Base-by-base conservation (phyloP, 2,113 vertebrate species). In the Electrona antarctica region DNA sequence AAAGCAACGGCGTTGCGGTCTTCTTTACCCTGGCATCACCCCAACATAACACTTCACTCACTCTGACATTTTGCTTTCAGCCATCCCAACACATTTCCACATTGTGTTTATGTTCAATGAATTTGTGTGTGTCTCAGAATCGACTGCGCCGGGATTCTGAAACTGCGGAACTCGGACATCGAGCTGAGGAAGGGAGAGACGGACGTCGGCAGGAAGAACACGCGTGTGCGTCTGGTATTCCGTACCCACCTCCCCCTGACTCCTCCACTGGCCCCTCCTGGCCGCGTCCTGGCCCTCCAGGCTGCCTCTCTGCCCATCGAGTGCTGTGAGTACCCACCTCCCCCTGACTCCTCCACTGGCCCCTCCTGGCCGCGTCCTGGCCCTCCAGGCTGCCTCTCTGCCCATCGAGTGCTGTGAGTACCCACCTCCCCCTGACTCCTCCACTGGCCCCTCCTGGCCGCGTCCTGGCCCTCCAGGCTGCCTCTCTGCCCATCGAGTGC, bases 151-250 rank as follows among this genome's bases (percentile, higher is more conserved):
- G 96, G 96, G 50, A 97, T 97, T 76, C 89, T 97, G 83, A 97
- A 97, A 87, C 89, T 97, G 78, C 93, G 96, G 70, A 97, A 97
- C 85, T 97, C 96, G 0, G 96, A 97, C 91, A 97, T 97, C 2
- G 96, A 97, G 85, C 91, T 97, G 60, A 91, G 96, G 72, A 97
- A 97, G 90, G 96, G 96, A 9, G 96, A 97, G 89, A 97, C 96
- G 0, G 96, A 97, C 60, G 96, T 97, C 0, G 96, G 96, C 28
- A 92, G 96, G 72, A 97, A 97, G 83, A 97, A 97, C 86, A 97
- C 96, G 0, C 93, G 96, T 0, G 96, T 97, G 13, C 93, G 95
- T 8, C 80, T 97, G 79, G 95, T 96, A 6, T 97, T 97, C 83
- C 93, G 96, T 1, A 94, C 95, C 1, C 95, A 97, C 50, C 88